Base-by-base conservation (phyloP, 2,113 vertebrate species). In the Collichthys lucidus region DNA sequence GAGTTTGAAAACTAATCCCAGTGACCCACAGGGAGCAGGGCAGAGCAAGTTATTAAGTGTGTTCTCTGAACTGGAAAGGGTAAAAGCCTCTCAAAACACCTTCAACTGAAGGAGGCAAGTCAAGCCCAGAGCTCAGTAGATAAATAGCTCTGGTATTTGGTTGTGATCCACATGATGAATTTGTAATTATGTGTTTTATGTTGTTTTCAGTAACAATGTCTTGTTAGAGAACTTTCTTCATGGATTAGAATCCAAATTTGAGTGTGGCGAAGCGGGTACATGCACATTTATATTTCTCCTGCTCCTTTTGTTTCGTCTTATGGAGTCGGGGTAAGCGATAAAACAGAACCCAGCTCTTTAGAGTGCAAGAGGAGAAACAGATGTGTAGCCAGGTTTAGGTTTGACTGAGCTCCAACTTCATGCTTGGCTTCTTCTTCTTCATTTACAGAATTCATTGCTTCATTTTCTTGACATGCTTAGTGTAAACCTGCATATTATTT, bases 1-100 rank as follows among this genome's bases (percentile, higher is more conserved):
- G 19, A 64, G 29, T 55, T 40, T 71, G 52, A 50, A 60, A 77
- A 59, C 6, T 40, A 56, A 65, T 64, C 59, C 19, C 50, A 31
- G 19, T 16, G 46, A 47, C 40, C n/a, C 24, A 55, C 12, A 29
- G 70, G 52, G n/a, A 61, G 22, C 22, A 14, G 46, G 22, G 29
- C 55, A 15, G 44, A 52, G 62, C 29, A 61, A 47, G 40, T 17
- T 49, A 20, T 75, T 20, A 53, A 4, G 2, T 0, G 2, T 29
- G 12, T 40, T 80, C n/a, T 67, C 31, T 35, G 40, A 56, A 19
- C 6, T 47, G 5, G 22, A 12, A 71, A 46, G 24, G 44, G 14
- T 44, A 26, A 65, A 64, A 11, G 22, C n/a, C 63, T 65, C 14
- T 64, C 2, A 64, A 46, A 46, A 52, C 29, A 40, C 46, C 26